Conservation (phyloP, 1,140 invertebrate species). For the Drosophila parvula region DNA sequence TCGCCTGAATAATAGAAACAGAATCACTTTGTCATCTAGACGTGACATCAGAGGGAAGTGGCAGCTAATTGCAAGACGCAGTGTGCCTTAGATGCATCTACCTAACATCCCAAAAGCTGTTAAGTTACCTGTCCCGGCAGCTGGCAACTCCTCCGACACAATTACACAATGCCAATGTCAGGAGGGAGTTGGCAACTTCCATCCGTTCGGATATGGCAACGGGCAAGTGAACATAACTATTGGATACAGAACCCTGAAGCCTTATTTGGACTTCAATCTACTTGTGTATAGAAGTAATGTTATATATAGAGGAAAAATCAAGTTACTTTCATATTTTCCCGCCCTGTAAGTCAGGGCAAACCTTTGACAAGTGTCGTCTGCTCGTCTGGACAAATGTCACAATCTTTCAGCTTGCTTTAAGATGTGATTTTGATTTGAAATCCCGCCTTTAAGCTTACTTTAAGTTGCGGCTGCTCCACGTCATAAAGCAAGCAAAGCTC, state of each 20-base stretch:
- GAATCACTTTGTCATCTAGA: constrained; percentile 52
- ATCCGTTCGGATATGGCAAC: no score
- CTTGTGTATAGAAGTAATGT: neutral
- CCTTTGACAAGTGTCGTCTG: neutral
- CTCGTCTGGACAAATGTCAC: neutral
- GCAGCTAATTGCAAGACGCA: constrained; percentile 35
- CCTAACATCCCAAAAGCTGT: constrained; percentile 17
- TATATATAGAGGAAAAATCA: neutral
- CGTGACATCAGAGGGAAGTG: constrained; percentile 14
- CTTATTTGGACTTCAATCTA: neutral
- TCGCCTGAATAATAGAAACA: constrained; percentile 51
- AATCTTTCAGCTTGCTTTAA: neutral
- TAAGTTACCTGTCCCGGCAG: constrained; percentile 24
- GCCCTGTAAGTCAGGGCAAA: neutral
- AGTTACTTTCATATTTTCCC: neutral
- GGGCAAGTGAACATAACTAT: neutral
- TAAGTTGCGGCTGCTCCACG: constrained; percentile 10
- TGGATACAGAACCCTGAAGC: no score
- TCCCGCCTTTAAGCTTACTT: constrained; percentile 18
- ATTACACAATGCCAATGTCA: neutral
- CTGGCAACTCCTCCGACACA: constrained; percentile 4
- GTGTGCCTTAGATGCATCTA: constrained; percentile 12
- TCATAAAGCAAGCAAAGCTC: constrained; percentile 40
- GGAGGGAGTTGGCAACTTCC: neutral
- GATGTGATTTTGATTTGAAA: constrained; percentile 25